Percentiles rank a stretch among this genome's conserved stretches.
Evolutionary conservation across 2,113 vertebrate species (phyloP).

Genomic region (Colossoma macropomum): DNA sequence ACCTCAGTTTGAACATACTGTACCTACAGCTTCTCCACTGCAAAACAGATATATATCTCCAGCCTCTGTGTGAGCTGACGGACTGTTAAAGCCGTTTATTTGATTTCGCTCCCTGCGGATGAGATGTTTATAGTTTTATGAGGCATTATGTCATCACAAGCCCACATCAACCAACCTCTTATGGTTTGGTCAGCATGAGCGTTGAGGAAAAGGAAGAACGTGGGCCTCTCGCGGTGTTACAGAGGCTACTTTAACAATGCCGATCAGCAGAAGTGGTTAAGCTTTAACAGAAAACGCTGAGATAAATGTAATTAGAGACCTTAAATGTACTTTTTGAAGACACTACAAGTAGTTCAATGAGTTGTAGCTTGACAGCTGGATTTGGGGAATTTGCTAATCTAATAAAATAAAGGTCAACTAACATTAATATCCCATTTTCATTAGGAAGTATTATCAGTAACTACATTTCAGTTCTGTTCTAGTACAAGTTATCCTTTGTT

Average conservation of each 20-base stretch:
- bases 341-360: too few relatives aligned
- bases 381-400: too few relatives aligned
- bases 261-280: neutral
- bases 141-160: neutral
- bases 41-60: neutral
- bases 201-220: neutral
- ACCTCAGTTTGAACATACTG: neutral
- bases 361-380: too few relatives aligned
- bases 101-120: neutral
- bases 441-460: too few relatives aligned
- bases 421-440: too few relatives aligned
- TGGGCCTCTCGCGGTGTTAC: neutral
- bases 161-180: neutral
- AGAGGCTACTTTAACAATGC: neutral
- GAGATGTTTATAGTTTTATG: conserved; percentile 3
- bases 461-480: too few relatives aligned
- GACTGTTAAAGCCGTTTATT: conserved; percentile 8
- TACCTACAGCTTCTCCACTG: neutral
- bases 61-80: neutral
- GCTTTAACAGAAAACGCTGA: neutral
- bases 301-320: neutral
- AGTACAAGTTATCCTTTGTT: too few relatives aligned
- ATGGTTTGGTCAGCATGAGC: neutral
- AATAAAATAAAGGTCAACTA: too few relatives aligned
- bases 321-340: neutral